phyloP scores from a whole-genome alignment of 2,888 invertebrate species.

The Marronus borbonicus region DNA sequence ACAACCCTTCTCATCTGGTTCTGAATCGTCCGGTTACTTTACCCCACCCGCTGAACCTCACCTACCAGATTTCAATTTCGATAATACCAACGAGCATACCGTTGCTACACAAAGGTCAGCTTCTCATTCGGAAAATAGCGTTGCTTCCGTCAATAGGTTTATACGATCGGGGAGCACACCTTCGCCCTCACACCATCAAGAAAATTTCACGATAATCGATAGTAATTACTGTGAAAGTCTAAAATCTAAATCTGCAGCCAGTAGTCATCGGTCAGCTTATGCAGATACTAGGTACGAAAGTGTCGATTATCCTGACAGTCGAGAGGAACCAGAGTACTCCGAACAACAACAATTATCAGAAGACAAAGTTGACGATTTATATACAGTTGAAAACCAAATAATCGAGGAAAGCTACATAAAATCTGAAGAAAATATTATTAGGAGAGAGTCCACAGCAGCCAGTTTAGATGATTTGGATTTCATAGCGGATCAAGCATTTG shows the following conservation, averaged over 20 bases:
- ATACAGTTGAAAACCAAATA: conserved; percentile 54
- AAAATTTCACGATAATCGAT: conserved; percentile 56
- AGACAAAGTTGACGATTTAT: conserved; percentile 46
- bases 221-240: conserved; percentile 52
- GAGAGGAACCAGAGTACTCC: conserved; percentile 32
- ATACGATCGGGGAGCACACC: conserved; percentile 58
- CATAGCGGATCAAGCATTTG: conserved; percentile 48
- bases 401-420: conserved; percentile 33
- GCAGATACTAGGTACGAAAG: conserved; percentile 37
- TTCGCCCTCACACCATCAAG: conserved; percentile 50
- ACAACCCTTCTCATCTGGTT: conserved; percentile 65
- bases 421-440: conserved; percentile 45
- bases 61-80: conserved; percentile 57
- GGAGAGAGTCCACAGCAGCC: conserved; percentile 38
- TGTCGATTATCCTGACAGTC: conserved; percentile 34
- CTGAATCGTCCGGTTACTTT: conserved; percentile 69
- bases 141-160: conserved; percentile 53
- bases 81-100: conserved; percentile 43
- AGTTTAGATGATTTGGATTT: conserved; percentile 54
- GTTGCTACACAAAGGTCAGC: conserved; percentile 36
- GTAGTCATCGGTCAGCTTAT: conserved; percentile 49
- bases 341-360: conserved; percentile 28
- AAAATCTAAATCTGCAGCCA: conserved; percentile 50
- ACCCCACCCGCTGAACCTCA: conserved; percentile 67
- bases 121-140: conserved; percentile 49